Conservation (phyloP, 2,797 vertebrate genomes). For the Tachyglossus aculeatus region DNA sequence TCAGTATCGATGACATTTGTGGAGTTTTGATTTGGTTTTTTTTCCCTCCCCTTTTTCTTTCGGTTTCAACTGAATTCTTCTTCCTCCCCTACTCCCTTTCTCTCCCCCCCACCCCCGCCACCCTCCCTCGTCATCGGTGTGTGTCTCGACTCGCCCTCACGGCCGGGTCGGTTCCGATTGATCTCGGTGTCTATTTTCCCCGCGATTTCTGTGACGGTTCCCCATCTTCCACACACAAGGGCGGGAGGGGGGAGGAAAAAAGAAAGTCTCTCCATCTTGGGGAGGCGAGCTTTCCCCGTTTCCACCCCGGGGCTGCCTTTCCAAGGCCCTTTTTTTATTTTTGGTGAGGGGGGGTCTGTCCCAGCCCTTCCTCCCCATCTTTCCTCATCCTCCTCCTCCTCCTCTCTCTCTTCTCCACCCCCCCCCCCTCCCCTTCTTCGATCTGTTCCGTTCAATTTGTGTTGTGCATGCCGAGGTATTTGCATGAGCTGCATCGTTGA, state of each 20-base stretch:
- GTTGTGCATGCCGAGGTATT: constrained; percentile 96
- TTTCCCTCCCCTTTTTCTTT: constrained; percentile 61
- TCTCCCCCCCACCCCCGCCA: constrained; percentile 59
- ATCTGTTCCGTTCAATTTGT: constrained; percentile 70
- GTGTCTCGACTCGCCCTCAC: constrained; percentile 91
- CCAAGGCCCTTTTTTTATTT: constrained; percentile 67
- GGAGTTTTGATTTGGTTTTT: constrained; percentile 86
- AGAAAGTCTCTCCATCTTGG: too few relatives aligned
- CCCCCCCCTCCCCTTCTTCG: constrained; percentile 72
- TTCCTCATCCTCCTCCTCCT: constrained; percentile 52
- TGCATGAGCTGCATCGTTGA: constrained; percentile 99
- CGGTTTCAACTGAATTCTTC: constrained; percentile 63
- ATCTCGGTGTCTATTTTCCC: too few relatives aligned
- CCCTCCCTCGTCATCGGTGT: constrained; percentile 80
- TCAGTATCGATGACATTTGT: constrained; percentile 96
- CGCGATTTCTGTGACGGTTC: too few relatives aligned
- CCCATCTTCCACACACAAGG: too few relatives aligned
- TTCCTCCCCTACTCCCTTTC: constrained; percentile 29
- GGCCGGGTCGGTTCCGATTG: too few relatives aligned
- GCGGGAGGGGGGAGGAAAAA: too few relatives aligned
- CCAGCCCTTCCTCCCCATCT: neutral
- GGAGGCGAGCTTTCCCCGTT: too few relatives aligned
- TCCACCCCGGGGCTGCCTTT: too few relatives aligned
- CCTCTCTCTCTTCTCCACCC: constrained; percentile 43
- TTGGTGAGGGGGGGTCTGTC: too few relatives aligned